These are phyloP conservation scores for Antrozous pallidus DNA, from an alignment of 2,797 vertebrate genomes.

Conservation along the genomic window DNA sequence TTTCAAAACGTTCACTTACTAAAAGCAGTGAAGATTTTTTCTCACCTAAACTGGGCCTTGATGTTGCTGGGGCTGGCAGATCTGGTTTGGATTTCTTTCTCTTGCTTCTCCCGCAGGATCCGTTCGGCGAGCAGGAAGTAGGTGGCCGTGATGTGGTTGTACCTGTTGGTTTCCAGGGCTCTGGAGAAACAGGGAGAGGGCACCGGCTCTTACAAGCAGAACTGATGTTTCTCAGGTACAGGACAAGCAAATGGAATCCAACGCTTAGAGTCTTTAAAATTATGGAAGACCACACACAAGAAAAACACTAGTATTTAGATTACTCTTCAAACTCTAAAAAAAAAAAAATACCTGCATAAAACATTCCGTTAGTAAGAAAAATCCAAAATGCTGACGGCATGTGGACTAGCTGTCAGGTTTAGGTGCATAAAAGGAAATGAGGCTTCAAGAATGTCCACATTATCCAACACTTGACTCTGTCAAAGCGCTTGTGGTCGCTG, in stretches of 20 bases:
- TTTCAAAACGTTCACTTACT: constrained; percentile 50
- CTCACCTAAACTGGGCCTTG: constrained; percentile 98
- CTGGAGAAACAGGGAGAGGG: constrained; percentile 79
- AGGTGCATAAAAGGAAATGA: neutral
- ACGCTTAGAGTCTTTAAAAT: neutral
- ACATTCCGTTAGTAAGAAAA: neutral
- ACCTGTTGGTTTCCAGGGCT: constrained; percentile 98
- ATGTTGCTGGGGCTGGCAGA: constrained; percentile 97
- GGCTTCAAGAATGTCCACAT: neutral
- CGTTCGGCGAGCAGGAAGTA: constrained; percentile 97
- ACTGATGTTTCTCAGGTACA: neutral
- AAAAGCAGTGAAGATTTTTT: constrained; percentile 62
- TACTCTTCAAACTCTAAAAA: neutral
- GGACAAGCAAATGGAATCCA: neutral
- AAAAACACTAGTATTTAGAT: neutral
- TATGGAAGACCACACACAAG: neutral
- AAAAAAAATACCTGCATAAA: neutral
- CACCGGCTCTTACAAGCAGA: neutral
- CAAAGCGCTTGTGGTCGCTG: neutral
- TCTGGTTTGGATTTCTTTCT: constrained; percentile 94
- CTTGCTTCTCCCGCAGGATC: constrained; percentile 97
- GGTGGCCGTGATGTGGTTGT: constrained; percentile 99
- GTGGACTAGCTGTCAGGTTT: neutral
- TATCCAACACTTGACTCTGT: neutral
- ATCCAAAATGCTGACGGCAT: neutral